A percentile compares a stretch with the other conserved stretches of the same genome.
phyloP scores from a whole-genome alignment of 2,797 vertebrate species.

The Lophotriccus pileatus region DNA sequence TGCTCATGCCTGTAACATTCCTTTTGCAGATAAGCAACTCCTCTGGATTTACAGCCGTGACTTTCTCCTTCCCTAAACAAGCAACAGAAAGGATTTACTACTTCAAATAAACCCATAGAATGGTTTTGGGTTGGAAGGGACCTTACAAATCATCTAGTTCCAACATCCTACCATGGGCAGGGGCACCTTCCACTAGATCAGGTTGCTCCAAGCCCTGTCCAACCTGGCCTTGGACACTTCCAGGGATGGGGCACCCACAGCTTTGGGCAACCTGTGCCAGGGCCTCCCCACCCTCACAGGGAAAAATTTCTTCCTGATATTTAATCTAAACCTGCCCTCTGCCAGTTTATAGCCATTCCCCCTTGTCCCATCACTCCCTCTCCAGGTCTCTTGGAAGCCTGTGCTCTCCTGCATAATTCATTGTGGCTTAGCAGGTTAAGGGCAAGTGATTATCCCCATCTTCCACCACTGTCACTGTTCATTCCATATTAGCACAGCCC shows the following conservation, averaged over 20 bases:
- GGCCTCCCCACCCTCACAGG: rapidly evolving
- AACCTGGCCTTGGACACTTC: not conserved
- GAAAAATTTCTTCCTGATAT: not conserved
- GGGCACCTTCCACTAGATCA: not conserved
- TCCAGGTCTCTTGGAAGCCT: too few species aligned
- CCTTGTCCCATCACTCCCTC: not conserved
- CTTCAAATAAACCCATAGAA: not conserved
- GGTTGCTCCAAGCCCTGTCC: not conserved
- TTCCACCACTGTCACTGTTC: not conserved
- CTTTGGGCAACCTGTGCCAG: not conserved
- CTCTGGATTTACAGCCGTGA: not conserved
- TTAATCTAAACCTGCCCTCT: not conserved
- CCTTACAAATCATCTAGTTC: not conserved
- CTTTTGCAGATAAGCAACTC: not conserved
- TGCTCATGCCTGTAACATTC: not conserved
- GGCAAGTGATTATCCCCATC: not conserved
- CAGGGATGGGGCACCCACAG: not conserved
- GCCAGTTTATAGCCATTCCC: not conserved
- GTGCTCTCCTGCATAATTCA: not conserved
- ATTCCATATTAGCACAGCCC: not conserved
- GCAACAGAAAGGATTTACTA: not conserved
- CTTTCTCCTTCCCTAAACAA: not conserved
- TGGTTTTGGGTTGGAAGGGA: not conserved
- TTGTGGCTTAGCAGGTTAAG: not conserved
- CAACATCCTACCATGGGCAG: not conserved